Base-by-base conservation (phyloP, 2,888 invertebrate species). In the Acleris holmiana region DNA sequence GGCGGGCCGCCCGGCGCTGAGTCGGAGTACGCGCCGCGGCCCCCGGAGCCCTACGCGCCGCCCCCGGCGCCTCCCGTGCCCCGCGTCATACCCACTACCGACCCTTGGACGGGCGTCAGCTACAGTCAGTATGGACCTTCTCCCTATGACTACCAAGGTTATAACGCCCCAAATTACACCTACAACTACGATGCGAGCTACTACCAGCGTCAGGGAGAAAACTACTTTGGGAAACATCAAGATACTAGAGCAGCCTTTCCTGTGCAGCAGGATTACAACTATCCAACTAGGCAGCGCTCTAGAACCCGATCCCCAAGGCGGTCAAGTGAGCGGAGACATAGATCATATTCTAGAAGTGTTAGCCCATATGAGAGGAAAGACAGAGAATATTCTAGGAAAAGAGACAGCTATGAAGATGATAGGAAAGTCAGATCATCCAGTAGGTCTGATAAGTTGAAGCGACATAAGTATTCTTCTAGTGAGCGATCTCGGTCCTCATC, bases 1-100 rank as follows among this genome's bases (percentile, higher is more conserved):
- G 91, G 89, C 83, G 91, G 91, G 81, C 93, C 93, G 82, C 93
- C 88, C 76, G 93, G 89, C 77, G 93, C 88, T 73, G 93, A 90
- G 86, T 88, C 82, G 76, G 94, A 89, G 80, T 90, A 92, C 89
- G 85, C 79, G 77, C 81, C 85, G 74, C 76, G 75, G 77, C 82
- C 71, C 75, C 77, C 70, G 76, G 85, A 84, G 84, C 86, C 76
- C 76, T 85, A 79, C 80, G 83, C 85, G 76, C 78, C 81, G 79
- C 82, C 79, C 66, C 81, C 84, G 60, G 69, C 72, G 66, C 82
- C 53, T 7, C 76, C 73, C 78, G 77, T 66, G 63, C 78, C 70
- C 64, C 75, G 75, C 69, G 75, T 78, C 73, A 71, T 79, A 82
- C 88, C 89, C 74, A 82, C 85, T 79, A 90, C 90, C 74, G 90